A percentile compares a stretch with the other conserved stretches of the same genome.
These are phyloP conservation scores for Sarcophaga rosellei DNA, from an alignment of 2,888 invertebrate species.

Conservation along the genomic window DNA sequence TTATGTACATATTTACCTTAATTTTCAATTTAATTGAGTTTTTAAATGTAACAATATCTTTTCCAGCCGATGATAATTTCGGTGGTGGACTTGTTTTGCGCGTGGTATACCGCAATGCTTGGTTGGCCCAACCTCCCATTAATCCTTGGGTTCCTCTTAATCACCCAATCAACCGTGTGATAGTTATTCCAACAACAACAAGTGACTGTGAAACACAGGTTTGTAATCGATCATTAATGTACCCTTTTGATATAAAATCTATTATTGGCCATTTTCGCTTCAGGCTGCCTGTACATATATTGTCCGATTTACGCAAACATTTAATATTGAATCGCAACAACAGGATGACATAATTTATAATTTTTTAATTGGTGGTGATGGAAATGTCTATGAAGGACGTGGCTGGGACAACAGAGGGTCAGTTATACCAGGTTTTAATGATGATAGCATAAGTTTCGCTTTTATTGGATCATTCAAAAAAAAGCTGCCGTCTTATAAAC, in stretches of 20 bases:
- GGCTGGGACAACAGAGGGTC: slow-evolving; percentile 89
- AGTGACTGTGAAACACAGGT: slow-evolving; percentile 75
- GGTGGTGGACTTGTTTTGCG: slow-evolving; percentile 75
- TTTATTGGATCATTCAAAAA: slow-evolving; percentile 88
- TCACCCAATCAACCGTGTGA: slow-evolving; percentile 72
- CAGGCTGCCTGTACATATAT: slow-evolving; percentile 84
- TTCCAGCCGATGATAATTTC: slow-evolving; percentile 74
- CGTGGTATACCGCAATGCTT: slow-evolving; percentile 74
- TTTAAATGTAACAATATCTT: not conserved
- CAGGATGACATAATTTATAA: slow-evolving; percentile 90
- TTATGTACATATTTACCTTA: too few species aligned
- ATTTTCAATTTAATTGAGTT: too few species aligned
- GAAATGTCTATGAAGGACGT: slow-evolving; percentile 87
- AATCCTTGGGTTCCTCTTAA: slow-evolving; percentile 69
- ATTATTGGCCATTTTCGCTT: slow-evolving; percentile 56
- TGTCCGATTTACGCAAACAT: slow-evolving; percentile 85
- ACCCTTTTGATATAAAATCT: not conserved
- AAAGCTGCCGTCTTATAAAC: slow-evolving; percentile 82
- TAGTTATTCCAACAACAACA: slow-evolving; percentile 75
- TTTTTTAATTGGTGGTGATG: slow-evolving; percentile 90
- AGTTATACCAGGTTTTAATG: slow-evolving; percentile 86
- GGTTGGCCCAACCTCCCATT: slow-evolving; percentile 77
- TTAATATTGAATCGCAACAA: slow-evolving; percentile 85
- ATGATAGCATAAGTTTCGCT: slow-evolving; percentile 86
- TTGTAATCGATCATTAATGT: too few species aligned